A percentile compares a stretch with the other conserved stretches of the same genome.
phyloP scores from a whole-genome alignment of 1,140 invertebrate genomes.

The Acromyrmex charruanus region DNA sequence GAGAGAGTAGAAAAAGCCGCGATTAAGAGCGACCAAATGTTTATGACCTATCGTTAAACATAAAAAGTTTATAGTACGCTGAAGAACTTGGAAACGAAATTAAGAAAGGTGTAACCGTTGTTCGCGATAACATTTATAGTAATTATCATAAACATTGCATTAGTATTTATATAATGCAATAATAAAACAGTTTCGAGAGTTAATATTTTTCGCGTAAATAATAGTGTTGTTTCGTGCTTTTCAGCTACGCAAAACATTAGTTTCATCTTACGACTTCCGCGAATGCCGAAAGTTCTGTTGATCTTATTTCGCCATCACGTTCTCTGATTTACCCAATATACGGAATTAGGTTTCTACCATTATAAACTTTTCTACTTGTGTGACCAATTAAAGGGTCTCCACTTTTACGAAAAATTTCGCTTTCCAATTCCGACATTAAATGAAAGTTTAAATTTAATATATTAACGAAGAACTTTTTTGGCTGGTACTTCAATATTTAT shows the following conservation, averaged over 20 bases:
- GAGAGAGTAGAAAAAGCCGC: neutral
- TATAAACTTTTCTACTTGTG: conserved; percentile 53
- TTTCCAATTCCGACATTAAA: conserved; percentile 19
- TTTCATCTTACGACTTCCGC: conserved; percentile 15
- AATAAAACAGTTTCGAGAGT: neutral
- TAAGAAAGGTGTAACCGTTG: neutral
- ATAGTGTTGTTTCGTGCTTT: conserved; percentile 6
- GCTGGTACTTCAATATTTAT: conserved; percentile 19
- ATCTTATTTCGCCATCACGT: conserved; percentile 30
- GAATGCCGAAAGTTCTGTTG: conserved; percentile 27
- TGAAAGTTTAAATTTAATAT: conserved; percentile 40
- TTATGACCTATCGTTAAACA: conserved; percentile 6
- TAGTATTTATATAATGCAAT: neutral
- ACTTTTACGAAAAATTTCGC: conserved; percentile 13
- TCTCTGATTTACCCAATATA: neutral
- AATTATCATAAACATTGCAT: neutral
- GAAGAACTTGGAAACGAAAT: conserved; percentile 33
- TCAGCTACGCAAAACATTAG: conserved; percentile 21
- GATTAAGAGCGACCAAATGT: conserved; percentile 26
- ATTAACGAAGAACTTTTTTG: conserved; percentile 36
- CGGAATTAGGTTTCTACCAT: conserved; percentile 21
- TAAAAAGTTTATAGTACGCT: conserved; percentile 43
- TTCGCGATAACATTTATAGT: neutral
- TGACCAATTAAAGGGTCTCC: conserved; percentile 41
- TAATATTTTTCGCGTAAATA: conserved; percentile 9